Base-by-base conservation (phyloP, 1,140 invertebrate genomes). In the Drosophila sechellia region DNA sequence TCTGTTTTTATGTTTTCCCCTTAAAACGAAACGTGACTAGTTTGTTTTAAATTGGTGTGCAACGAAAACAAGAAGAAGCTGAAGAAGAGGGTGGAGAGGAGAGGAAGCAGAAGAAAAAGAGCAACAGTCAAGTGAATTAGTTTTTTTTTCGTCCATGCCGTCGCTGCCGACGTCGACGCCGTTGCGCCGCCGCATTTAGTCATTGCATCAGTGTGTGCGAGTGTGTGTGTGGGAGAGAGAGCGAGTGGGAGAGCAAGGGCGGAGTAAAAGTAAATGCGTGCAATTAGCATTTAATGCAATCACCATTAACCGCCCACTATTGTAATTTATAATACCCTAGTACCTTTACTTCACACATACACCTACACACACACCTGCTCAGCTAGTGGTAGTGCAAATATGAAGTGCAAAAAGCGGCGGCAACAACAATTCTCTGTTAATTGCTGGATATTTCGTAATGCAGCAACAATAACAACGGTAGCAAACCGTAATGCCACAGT, bases 211-310 rank as follows among this genome's bases (percentile, higher is more conserved):
- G 31, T 12, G 20, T 46, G 49, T 37, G 12, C 49, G 35, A 27
- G 50, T 64, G 56, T 50, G 46, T 22, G 53, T 63, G 45, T 63
- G 50, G 13, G 17, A 40, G 37, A 56, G 35, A 46, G 39, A 34
- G 37, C 5, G 50, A 31, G 55, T 43, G 56, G 55, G 15, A 35
- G 46, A 50, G 65, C 64, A 76, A 73, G 81, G 81, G 71, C 64
- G 70, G 76, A 56, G 63, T 64, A 58, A 58, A 65, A 68, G 60
- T 66, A 81, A 70, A 81, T 81, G 81, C 81, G 81, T 86, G 74
- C 74, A 85, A 85, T 87, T 86, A 87, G 81, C 81, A 78, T 81
- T 85, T 52, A 86, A 86, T 81, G 79, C 60, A 81, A 81, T 86
- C 72, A 81, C 63, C 54, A 75, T 69, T 74, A 75, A 70, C 40